Percentiles rank a stretch among this genome's conserved stretches.
These are phyloP conservation scores for Macrosteles quadrilineatus DNA, from an alignment of 1,140 invertebrate genomes.

Conservation along the genomic window DNA sequence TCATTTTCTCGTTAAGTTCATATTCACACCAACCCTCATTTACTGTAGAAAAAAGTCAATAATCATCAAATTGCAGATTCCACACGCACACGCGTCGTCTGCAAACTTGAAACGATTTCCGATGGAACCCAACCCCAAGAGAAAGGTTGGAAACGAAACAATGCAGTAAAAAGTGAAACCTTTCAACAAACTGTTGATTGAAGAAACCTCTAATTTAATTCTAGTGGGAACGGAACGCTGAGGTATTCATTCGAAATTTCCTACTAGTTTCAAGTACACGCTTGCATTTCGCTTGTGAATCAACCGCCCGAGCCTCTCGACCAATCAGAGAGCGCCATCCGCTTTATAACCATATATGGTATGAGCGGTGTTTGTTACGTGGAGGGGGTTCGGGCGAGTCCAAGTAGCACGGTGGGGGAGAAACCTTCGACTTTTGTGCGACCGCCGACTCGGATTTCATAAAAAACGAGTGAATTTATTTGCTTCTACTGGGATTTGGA, in stretches of 20 bases:
- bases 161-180: too few species aligned
- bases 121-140: too few species aligned
- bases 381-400: constrained; percentile 39
- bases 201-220: too few species aligned
- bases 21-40: too few species aligned
- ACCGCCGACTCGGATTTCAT: constrained; percentile 34
- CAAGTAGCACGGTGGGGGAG: neutral
- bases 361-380: constrained; percentile 57
- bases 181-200: too few species aligned
- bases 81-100: too few species aligned
- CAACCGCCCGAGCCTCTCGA: constrained; percentile 42
- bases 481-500: neutral
- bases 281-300: constrained; percentile 33
- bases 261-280: constrained; percentile 9
- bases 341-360: constrained; percentile 79
- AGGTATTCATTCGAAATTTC: constrained; percentile 4
- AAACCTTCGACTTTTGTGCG: neutral
- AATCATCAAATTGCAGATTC: too few species aligned
- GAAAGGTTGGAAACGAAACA: too few species aligned
- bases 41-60: too few species aligned
- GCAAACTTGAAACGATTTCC: too few species aligned
- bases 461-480: constrained; percentile 1
- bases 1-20: too few species aligned
- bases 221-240: too few species aligned
- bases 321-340: constrained; percentile 64